These are phyloP conservation scores for Saccopteryx leptura DNA, from an alignment of 2,113 vertebrate species.

Conservation along the genomic window DNA sequence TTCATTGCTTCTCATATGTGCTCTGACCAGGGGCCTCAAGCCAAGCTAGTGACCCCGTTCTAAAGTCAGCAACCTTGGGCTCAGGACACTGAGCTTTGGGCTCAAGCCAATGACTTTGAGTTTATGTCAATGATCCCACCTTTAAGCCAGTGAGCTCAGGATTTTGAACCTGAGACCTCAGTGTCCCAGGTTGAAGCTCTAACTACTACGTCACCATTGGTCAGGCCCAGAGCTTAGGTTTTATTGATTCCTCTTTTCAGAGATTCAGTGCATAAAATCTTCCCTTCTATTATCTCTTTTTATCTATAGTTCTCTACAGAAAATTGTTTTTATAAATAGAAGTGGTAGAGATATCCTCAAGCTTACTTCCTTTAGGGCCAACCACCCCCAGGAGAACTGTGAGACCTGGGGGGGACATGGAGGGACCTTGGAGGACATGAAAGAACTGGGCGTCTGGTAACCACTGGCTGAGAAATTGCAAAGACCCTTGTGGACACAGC, in stretches of 20 bases:
- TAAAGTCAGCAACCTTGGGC: too few species aligned
- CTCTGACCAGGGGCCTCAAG: too few species aligned
- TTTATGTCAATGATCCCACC: too few species aligned
- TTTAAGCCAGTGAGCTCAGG: too few species aligned
- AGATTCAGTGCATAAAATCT: neutral
- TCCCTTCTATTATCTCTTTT: neutral
- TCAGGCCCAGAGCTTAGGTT: neutral
- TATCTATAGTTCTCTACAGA: neutral
- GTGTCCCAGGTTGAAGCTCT: too few species aligned
- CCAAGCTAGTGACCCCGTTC: too few species aligned
- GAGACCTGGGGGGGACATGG: slow-evolving; percentile 92
- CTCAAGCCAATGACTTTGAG: too few species aligned
- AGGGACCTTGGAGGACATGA: slow-evolving; percentile 90
- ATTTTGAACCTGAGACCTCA: too few species aligned
- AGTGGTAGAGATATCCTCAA: neutral
- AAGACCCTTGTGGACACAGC: slow-evolving; percentile 92
- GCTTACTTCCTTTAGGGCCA: slow-evolving; percentile 85
- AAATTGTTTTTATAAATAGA: neutral
- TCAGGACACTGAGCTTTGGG: too few species aligned
- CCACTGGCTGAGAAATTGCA: slow-evolving; percentile 93
- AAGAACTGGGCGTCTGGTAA: slow-evolving; percentile 91
- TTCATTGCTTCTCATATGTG: too few species aligned
- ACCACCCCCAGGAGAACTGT: slow-evolving; percentile 91
- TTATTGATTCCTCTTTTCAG: neutral
- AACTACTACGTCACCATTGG: too few species aligned